Evolutionary conservation across 2,113 vertebrate species (phyloP).

Genomic region (Antechinus flavipes): DNA sequence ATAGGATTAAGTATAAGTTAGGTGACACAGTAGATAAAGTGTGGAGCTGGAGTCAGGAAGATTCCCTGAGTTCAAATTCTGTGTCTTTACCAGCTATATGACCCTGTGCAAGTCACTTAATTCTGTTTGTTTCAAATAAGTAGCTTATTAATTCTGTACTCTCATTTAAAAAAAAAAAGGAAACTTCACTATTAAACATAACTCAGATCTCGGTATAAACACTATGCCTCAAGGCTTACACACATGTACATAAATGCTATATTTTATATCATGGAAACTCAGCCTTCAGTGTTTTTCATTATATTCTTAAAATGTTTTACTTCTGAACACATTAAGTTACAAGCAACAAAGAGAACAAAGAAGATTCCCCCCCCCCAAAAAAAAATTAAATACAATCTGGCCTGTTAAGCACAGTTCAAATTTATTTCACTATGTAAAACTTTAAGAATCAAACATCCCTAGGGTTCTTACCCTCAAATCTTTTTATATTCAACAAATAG

Average conservation of each 20-base stretch:
- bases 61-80: background rate
- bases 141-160: conserved; percentile 21
- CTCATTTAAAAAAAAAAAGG: conserved; percentile 34
- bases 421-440: conserved; percentile 59
- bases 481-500: conserved; percentile 44
- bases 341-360: conserved; percentile 66
- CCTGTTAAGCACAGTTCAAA: conserved; percentile 67
- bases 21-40: background rate
- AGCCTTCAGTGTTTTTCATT: conserved; percentile 53
- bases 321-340: conserved; percentile 59
- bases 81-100: too few species aligned
- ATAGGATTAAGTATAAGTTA: background rate
- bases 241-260: conserved; percentile 7
- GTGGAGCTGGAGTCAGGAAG: background rate
- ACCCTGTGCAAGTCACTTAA: too few species aligned
- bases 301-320: conserved; percentile 62
- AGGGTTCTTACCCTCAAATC: conserved; percentile 28
- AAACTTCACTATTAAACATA: background rate
- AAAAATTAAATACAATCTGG: conserved; percentile 66
- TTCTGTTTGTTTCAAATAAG: background rate
- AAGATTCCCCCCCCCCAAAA: background rate
- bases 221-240: conserved; percentile 45
- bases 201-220: conserved; percentile 33
- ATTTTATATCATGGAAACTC: conserved; percentile 54
- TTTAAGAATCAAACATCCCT: conserved; percentile 52